phyloP scores from a whole-genome alignment of 2,797 vertebrate genomes.

The Cheracebus regulus region DNA sequence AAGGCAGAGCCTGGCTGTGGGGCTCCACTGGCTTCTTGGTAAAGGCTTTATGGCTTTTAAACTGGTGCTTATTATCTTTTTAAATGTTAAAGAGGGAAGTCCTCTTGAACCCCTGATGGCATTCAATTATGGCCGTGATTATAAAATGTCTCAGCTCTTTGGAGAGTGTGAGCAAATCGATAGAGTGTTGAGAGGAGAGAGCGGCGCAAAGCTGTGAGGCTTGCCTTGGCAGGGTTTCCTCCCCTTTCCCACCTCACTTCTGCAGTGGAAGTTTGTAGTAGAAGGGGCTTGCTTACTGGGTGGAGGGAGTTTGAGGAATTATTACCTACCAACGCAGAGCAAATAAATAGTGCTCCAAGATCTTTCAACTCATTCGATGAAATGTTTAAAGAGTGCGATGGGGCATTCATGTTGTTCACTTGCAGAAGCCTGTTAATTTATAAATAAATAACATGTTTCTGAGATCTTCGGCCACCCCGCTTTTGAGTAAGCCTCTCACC shows the following conservation, averaged over 20 bases:
- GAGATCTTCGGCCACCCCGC: background rate
- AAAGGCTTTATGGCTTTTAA: constrained; percentile 73
- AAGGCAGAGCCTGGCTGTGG: background rate
- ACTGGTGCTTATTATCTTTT: constrained; percentile 64
- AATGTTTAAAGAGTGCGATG: background rate
- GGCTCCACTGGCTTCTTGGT: constrained; percentile 49
- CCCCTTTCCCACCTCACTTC: background rate
- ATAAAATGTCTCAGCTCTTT: constrained; percentile 68
- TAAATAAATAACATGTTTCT: background rate
- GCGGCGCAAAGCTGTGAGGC: background rate
- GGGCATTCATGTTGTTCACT: background rate
- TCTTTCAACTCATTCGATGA: background rate
- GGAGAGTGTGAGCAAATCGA: constrained; percentile 59
- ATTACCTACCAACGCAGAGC: background rate
- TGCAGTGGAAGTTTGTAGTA: background rate
- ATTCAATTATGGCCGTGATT: constrained; percentile 73
- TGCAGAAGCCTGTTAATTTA: background rate
- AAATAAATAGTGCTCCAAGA: background rate
- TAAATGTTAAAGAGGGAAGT: constrained; percentile 69
- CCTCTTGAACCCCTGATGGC: constrained; percentile 57
- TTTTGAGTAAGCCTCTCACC: background rate
- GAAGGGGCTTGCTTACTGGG: background rate
- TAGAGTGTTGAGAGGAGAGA: background rate
- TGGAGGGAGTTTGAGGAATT: background rate
- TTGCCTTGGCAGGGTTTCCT: background rate